phyloP scores from a whole-genome alignment of 2,797 vertebrate genomes.

The Alosa sapidissima region DNA sequence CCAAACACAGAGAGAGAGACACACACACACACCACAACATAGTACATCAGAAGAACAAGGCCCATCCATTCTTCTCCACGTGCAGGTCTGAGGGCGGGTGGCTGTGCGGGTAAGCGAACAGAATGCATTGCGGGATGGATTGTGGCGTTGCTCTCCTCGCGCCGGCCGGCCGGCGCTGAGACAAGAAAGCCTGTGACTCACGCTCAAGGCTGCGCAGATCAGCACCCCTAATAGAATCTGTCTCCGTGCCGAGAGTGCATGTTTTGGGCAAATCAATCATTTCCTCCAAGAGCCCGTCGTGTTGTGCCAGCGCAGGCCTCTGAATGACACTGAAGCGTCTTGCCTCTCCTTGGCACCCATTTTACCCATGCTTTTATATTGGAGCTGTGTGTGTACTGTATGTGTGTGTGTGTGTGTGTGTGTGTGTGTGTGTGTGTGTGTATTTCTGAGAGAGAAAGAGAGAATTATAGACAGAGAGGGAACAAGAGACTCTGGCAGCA shows the following conservation, averaged over 20 bases:
- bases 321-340: constrained; percentile 27
- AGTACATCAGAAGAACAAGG: neutral
- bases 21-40: neutral
- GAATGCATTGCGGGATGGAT: constrained; percentile 11
- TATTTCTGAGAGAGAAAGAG: constrained; percentile 23
- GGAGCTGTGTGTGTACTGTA: neutral
- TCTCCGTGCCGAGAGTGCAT: constrained; percentile 30
- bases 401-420: neutral
- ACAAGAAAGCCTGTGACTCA: constrained; percentile 15
- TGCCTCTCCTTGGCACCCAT: constrained; percentile 15
- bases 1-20: neutral
- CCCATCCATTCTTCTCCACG: neutral
- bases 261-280: constrained; percentile 23
- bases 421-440: constrained; percentile 20
- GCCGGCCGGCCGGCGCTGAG: neutral
- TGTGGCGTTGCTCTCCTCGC: neutral
- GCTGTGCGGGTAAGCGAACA: neutral
- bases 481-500: constrained; percentile 14
- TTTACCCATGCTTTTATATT: constrained; percentile 5
- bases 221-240: constrained; percentile 32
- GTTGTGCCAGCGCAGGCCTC: constrained; percentile 22
- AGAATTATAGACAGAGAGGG: constrained; percentile 22
- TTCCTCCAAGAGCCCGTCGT: constrained; percentile 29
- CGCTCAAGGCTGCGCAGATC: constrained; percentile 24
- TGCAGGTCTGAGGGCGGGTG: neutral